Evolutionary conservation across 2,113 vertebrate genomes (phyloP).

Genomic region (Triplophysa siluroides): DNA sequence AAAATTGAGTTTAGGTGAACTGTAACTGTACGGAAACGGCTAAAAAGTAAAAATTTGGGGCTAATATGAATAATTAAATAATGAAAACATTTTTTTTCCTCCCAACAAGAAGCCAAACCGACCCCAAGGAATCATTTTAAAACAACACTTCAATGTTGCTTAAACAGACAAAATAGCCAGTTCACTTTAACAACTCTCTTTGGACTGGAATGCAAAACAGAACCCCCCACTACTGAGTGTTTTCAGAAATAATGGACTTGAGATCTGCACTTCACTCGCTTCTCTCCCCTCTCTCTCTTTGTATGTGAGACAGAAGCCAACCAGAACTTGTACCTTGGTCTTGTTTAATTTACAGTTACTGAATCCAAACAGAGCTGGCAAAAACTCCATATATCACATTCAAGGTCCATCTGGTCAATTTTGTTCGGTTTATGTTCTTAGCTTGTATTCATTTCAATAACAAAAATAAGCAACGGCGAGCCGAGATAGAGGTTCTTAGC

Average conservation of each 20-base stretch:
- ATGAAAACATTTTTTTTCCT: too few relatives aligned
- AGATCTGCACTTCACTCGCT: too few relatives aligned
- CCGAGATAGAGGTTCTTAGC: neutral
- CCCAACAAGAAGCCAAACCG: too few relatives aligned
- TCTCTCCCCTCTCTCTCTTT: neutral
- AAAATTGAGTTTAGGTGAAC: too few relatives aligned
- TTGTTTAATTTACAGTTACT: slow-evolving; percentile 1
- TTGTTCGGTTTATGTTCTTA: neutral
- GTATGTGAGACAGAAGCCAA: neutral
- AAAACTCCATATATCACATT: too few relatives aligned
- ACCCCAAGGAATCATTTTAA: neutral
- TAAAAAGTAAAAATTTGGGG: too few relatives aligned
- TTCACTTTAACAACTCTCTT: neutral
- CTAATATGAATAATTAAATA: too few relatives aligned
- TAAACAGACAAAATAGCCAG: neutral
- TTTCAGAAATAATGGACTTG: neutral
- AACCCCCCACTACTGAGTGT: neutral
- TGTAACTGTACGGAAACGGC: too few relatives aligned
- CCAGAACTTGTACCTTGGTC: slow-evolving; percentile 15
- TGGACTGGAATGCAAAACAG: neutral
- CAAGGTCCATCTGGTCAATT: neutral
- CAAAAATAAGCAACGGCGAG: neutral
- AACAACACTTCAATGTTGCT: neutral
- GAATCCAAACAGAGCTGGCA: too few relatives aligned
- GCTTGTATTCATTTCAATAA: neutral